Percentiles rank a stretch among this genome's conserved stretches.
These are phyloP conservation scores for Trachelipus rathkii DNA, from an alignment of 1,140 invertebrate species.

Conservation along the genomic window DNA sequence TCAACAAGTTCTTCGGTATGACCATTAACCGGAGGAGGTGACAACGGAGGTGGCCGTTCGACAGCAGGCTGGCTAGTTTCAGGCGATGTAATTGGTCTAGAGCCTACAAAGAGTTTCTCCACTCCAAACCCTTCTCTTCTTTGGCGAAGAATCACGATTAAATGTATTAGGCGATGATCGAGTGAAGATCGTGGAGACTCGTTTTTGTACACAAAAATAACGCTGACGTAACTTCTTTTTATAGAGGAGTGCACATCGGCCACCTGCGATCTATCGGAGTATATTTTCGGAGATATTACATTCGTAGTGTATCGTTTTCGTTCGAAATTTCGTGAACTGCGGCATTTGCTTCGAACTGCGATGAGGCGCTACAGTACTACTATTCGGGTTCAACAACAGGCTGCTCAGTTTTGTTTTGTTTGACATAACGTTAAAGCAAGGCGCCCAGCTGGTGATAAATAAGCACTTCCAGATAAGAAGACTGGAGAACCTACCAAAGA, in stretches of 20 bases:
- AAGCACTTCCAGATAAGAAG: conserved; percentile 43
- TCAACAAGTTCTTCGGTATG: neutral
- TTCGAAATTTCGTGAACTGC: conserved; percentile 7
- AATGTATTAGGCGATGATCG: neutral
- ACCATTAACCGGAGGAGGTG: neutral
- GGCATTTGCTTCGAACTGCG: conserved; percentile 26
- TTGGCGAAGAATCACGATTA: conserved; percentile 45
- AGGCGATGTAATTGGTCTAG: conserved; percentile 73
- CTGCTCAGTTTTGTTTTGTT: conserved; percentile 1
- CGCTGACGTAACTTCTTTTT: conserved; percentile 85
- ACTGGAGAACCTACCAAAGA: conserved; percentile 53
- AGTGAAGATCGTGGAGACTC: conserved; percentile 32
- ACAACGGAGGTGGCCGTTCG: neutral
- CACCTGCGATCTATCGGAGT: conserved; percentile 20
- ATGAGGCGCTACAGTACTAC: neutral
- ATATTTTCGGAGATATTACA: conserved; percentile 17
- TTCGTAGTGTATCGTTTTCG: conserved; percentile 25
- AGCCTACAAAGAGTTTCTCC: conserved; percentile 84
- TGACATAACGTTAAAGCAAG: conserved; percentile 62
- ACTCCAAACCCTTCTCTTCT: conserved; percentile 66
- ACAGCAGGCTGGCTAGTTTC: conserved; percentile 55
- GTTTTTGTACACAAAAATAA: conserved; percentile 66
- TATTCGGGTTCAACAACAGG: conserved; percentile 18
- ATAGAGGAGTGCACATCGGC: conserved; percentile 72
- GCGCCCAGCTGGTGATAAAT: conserved; percentile 75